These are phyloP conservation scores for Oophaga pumilio DNA, from an alignment of 2,113 vertebrate genomes.

Conservation along the genomic window DNA sequence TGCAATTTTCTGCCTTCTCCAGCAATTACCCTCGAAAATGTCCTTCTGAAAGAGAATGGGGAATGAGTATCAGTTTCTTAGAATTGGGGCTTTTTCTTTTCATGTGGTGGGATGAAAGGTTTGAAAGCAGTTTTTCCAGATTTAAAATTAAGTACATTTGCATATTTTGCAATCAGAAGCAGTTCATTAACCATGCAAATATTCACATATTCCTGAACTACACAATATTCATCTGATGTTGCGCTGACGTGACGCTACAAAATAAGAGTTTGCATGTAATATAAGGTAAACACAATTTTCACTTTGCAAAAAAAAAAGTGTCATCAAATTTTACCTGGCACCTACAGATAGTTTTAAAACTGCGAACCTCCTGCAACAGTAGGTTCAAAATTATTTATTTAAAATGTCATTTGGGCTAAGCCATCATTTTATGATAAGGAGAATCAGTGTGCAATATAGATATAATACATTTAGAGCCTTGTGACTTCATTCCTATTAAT, in stretches of 20 bases:
- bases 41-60: constrained; percentile 45
- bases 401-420: no score
- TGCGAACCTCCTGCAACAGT: neutral
- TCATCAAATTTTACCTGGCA: neutral
- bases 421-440: no score
- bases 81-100: constrained; percentile 17
- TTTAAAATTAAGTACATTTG: constrained; percentile 46
- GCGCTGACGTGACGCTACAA: constrained; percentile 20
- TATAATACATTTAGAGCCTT: no score
- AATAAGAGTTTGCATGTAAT: neutral
- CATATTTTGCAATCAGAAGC: constrained; percentile 40
- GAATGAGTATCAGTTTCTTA: constrained; percentile 20
- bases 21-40: constrained; percentile 32
- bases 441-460: no score
- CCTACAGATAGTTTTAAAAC: neutral
- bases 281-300: neutral
- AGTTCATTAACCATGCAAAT: constrained; percentile 46
- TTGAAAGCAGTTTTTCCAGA: constrained; percentile 27
- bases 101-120: constrained; percentile 48
- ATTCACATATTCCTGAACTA: constrained; percentile 43
- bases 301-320: neutral
- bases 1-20: constrained; percentile 34
- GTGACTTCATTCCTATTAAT: no score
- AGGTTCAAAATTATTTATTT: no score
- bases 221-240: constrained; percentile 8